A percentile compares a stretch with the other conserved stretches of the same genome.
Evolutionary conservation across 2,113 vertebrate genomes (phyloP).

Genomic region (Caretta caretta): DNA sequence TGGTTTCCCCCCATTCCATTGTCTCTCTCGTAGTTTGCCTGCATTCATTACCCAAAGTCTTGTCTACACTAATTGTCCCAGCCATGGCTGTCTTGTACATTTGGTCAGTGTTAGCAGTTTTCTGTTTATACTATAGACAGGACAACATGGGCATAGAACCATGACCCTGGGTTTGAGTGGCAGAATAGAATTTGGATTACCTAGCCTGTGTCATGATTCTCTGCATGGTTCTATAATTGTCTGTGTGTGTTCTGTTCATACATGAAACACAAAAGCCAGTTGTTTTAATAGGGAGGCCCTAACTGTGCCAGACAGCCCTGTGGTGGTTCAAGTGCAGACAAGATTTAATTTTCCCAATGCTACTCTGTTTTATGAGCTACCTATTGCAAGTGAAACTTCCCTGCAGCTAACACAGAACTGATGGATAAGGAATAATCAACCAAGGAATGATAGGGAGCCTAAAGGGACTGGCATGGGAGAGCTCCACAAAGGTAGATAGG

Average conservation of each 20-base stretch:
- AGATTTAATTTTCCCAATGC: neutral
- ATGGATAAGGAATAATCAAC: neutral
- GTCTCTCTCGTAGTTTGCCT: neutral
- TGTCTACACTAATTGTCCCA: rapidly evolving
- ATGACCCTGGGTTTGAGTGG: neutral
- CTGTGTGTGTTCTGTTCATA: neutral
- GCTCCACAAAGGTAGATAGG: neutral
- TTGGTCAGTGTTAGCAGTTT: neutral
- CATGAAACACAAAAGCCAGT: neutral
- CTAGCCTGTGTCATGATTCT: neutral
- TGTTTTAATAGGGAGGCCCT: neutral
- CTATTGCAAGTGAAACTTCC: neutral
- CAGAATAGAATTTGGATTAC: neutral
- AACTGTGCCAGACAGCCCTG: neutral
- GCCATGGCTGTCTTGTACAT: neutral
- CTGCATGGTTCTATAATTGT: neutral
- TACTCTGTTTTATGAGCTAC: neutral
- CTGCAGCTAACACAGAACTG: neutral
- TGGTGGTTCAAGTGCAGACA: neutral
- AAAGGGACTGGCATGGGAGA: neutral
- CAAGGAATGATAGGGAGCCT: neutral
- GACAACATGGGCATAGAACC: neutral
- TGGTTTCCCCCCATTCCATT: neutral
- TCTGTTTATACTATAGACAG: neutral
- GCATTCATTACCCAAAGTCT: neutral